Base-by-base conservation (phyloP, 2,888 invertebrate genomes). In the Hemicrepidius hirtus region DNA sequence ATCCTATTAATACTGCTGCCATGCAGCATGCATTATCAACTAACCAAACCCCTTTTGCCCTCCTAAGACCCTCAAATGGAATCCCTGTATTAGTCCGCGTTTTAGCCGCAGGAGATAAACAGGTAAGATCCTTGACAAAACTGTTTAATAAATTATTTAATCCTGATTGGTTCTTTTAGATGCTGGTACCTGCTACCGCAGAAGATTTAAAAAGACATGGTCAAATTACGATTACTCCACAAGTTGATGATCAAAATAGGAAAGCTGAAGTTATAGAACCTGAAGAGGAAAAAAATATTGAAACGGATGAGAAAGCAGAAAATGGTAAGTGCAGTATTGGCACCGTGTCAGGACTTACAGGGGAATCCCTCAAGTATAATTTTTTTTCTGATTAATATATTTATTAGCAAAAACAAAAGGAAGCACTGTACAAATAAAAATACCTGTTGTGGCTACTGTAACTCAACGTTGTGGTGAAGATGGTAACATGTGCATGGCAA, bases 121-220 rank as follows among this genome's bases (percentile, higher is more conserved):
- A 85, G 80, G 60, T 67, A 18, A 18, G 16, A 18, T 46, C 18
- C 2, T 46, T 13, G 16, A 13, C n/a, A 6, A n/a, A n/a, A n/a
- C n/a, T n/a, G n/a, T n/a, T n/a, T n/a, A n/a, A n/a, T n/a, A n/a
- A n/a, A n/a, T 18, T n/a, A n/a, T n/a, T n/a, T n/a, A n/a, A n/a
- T n/a, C n/a, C n/a, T n/a, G n/a, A 10, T 46, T 46, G 12, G 68
- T 70, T 32, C 28, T 71, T 64, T 18, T 79, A 93, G 91, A 90
- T 92, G 88, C 82, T 93, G 77, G 91, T 93, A 7, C 92, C 93
- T 0, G 93, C 93, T 0, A 92, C 92, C 7, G 92, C 92, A 1
- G 92, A 92, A 79, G 93, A 93, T 84, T 85, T 93, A 41, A 89
- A 90, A 81, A 88, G 89, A 69, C 90, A 91, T 37, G 92, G 92